These are phyloP conservation scores for Scomber japonicus DNA, from an alignment of 2,113 vertebrate genomes.

Conservation along the genomic window DNA sequence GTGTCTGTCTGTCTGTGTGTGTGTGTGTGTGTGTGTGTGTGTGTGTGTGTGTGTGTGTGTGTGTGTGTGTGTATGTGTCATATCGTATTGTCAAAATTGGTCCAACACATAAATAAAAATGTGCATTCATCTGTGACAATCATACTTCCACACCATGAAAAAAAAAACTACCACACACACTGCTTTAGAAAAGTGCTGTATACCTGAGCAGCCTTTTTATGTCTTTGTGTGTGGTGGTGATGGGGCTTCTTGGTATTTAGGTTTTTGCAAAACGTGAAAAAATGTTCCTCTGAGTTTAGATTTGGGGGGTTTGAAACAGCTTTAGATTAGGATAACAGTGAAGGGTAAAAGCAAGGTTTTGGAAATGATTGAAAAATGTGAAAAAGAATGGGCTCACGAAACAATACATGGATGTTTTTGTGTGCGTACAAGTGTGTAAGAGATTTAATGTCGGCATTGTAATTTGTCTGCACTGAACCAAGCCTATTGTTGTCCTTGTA, in stretches of 20 bases:
- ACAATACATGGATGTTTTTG: slow-evolving; percentile 13
- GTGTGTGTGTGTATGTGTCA: background rate
- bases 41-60: slow-evolving; percentile 22
- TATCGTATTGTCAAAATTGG: slow-evolving; percentile 30
- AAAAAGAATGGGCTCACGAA: background rate
- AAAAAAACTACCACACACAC: slow-evolving; percentile 19
- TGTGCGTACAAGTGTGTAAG: slow-evolving; percentile 4
- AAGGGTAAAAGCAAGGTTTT: slow-evolving; percentile 10
- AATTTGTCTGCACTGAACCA: slow-evolving; percentile 66
- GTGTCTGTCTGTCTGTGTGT: slow-evolving; percentile 22
- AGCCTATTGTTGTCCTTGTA: slow-evolving; percentile 72
- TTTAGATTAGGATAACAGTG: slow-evolving; percentile 9
- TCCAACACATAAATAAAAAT: slow-evolving; percentile 47
- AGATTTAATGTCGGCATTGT: slow-evolving; percentile 56
- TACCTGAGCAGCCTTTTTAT: slow-evolving; percentile 1
- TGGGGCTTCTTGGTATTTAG: background rate
- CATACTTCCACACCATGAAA: background rate
- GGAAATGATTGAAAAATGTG: slow-evolving; percentile 21
- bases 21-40: slow-evolving; percentile 19
- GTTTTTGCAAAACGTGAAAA: slow-evolving; percentile 7
- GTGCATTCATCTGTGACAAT: slow-evolving; percentile 33
- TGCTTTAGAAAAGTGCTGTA: slow-evolving; percentile 1
- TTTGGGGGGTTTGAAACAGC: slow-evolving; percentile 9
- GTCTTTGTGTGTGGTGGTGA: background rate
- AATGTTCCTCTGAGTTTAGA: slow-evolving; percentile 17